Percentiles rank a stretch among this genome's conserved stretches.
Conservation (phyloP, 1,140 invertebrate species). For the Micrasema minimum region DNA sequence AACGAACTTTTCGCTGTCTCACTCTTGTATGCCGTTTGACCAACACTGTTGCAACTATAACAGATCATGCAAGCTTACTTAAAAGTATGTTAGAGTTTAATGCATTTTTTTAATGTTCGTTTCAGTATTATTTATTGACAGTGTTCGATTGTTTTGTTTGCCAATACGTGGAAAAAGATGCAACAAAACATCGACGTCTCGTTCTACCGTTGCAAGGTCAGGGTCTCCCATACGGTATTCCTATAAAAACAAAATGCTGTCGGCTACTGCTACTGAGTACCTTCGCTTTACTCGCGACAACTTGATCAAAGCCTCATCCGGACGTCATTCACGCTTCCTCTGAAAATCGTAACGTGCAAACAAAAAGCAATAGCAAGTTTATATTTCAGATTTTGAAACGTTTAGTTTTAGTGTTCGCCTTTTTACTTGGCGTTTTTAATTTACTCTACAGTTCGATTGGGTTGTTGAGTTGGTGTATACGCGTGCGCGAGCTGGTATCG, state of each 20-base stretch:
- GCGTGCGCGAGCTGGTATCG: conserved; percentile 36
- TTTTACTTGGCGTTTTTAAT: neutral
- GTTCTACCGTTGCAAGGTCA: conserved; percentile 25
- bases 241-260: conserved; percentile 5
- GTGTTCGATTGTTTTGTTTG: neutral
- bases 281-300: conserved; percentile 14
- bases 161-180: neutral
- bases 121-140: neutral
- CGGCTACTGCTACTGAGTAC: conserved; percentile 23
- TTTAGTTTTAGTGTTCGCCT: neutral
- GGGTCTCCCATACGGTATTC: neutral
- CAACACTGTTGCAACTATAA: neutral
- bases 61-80: neutral
- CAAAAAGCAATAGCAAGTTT: too few relatives aligned
- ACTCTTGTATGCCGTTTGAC: too few relatives aligned
- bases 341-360: neutral
- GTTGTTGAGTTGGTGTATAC: conserved; percentile 16
- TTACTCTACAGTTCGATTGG: neutral
- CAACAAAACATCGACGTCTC: conserved; percentile 5
- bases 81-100: too few relatives aligned
- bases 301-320: neutral
- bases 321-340: neutral
- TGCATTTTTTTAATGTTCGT: neutral
- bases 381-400: too few relatives aligned
- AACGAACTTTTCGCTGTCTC: too few relatives aligned